Evolutionary conservation across 2,888 invertebrate species (phyloP).

Genomic region (Cantharis lateralis): DNA sequence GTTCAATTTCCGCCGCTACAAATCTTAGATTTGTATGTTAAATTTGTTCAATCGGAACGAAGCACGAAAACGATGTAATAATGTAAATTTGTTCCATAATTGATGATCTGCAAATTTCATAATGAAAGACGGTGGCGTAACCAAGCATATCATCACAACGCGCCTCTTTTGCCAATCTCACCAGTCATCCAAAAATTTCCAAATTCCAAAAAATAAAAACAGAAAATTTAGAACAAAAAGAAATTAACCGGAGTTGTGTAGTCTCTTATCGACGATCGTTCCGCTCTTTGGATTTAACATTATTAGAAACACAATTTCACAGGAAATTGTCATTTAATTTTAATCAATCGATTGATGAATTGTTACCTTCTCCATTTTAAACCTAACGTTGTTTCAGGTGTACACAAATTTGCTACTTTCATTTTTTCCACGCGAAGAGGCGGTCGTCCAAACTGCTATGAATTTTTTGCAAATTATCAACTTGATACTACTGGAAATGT

Average conservation of each 20-base stretch:
- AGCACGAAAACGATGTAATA: constrained; percentile 1
- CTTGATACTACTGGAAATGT: constrained; percentile 20
- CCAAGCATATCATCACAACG: neutral
- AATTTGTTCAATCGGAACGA: neutral
- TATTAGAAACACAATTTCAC: neutral
- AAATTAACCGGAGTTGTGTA: neutral
- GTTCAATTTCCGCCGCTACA: neutral
- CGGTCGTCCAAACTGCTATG: neutral
- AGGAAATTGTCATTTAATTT: constrained; percentile 7
- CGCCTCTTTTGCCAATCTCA: neutral
- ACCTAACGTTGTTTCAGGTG: neutral
- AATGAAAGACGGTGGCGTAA: neutral
- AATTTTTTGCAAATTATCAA: neutral
- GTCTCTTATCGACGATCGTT: neutral
- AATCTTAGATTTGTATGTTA: neutral
- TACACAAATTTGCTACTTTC: neutral
- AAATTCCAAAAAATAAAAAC: neutral
- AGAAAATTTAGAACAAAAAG: neutral
- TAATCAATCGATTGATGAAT: neutral
- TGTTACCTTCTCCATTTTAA: neutral
- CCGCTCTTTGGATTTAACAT: neutral
- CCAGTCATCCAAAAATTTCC: neutral
- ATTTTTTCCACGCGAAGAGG: neutral
- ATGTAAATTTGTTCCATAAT: constrained; percentile 1
- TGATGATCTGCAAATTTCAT: neutral